Percentiles rank a stretch among this genome's conserved stretches.
Evolutionary conservation across 1,140 invertebrate genomes (phyloP).

Genomic region (Mycetomoellerius zeteki): DNA sequence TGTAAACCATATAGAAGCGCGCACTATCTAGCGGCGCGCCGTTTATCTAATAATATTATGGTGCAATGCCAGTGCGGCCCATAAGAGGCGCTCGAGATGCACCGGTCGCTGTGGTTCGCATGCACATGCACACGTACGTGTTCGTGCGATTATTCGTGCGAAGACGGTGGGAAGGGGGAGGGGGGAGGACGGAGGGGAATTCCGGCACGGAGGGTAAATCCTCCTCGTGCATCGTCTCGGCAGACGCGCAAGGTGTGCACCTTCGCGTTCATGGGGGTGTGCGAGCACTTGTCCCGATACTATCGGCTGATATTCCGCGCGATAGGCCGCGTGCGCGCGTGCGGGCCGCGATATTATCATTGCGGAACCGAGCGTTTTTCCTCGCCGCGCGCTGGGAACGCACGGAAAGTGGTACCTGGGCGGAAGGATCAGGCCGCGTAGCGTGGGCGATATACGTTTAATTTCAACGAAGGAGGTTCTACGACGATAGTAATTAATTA

Average conservation of each 20-base stretch:
- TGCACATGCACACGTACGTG: constrained; percentile 57
- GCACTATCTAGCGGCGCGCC: constrained; percentile 79
- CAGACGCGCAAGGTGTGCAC: constrained; percentile 60
- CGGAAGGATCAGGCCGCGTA: constrained; percentile 17
- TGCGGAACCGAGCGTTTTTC: constrained; percentile 68
- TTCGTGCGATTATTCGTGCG: constrained; percentile 42
- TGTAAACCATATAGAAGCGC: constrained; percentile 81
- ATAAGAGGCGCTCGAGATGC: constrained; percentile 75
- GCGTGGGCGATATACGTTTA: constrained; percentile 60
- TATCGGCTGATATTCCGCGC: constrained; percentile 76
- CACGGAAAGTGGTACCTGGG: constrained; percentile 2
- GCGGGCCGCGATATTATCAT: constrained; percentile 70
- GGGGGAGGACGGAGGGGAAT: not conserved
- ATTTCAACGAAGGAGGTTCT: constrained; percentile 51
- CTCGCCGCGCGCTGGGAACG: constrained; percentile 34
- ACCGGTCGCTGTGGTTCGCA: constrained; percentile 67
- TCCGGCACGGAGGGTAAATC: constrained; percentile 36
- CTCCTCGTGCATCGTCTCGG: constrained; percentile 40
- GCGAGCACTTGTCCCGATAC: constrained; percentile 73
- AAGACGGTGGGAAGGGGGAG: not conserved
- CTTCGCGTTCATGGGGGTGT: constrained; percentile 66
- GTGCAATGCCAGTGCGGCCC: constrained; percentile 77
- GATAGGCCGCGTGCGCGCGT: constrained; percentile 65
- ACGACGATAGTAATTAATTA: constrained; percentile 59
- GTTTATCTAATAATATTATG: constrained; percentile 84